These are phyloP conservation scores for Trissoscelio sp. DNA, from an alignment of 2,888 invertebrate species.

Conservation along the genomic window DNA sequence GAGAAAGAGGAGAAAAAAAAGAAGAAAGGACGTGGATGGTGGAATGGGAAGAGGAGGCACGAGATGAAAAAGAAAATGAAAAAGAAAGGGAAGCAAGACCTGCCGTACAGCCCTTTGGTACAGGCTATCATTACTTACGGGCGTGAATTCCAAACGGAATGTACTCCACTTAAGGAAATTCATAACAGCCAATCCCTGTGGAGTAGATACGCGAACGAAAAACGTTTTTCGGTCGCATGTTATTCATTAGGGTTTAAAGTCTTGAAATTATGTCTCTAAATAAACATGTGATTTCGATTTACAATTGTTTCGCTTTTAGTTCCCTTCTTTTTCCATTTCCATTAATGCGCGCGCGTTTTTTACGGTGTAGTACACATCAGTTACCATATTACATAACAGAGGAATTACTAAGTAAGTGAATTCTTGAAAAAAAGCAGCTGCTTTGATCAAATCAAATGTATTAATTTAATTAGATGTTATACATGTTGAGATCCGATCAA, in stretches of 20 bases:
- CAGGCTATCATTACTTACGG: conserved; percentile 68
- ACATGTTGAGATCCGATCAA: neutral
- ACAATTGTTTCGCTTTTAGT: conserved; percentile 4
- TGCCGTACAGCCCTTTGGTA: conserved; percentile 62
- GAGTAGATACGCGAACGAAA: conserved; percentile 38
- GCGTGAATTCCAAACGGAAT: conserved; percentile 68
- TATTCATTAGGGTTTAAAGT: conserved; percentile 39
- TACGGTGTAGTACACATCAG: neutral
- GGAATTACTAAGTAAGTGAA: neutral
- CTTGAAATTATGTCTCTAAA: conserved; percentile 7
- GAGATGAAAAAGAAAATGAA: conserved; percentile 62
- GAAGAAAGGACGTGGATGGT: conserved; percentile 12
- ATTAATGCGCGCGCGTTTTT: conserved; percentile 5
- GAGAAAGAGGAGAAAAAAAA: conserved; percentile 13
- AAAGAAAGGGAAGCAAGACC: conserved; percentile 58
- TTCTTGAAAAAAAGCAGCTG: neutral
- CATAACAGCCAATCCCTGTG: conserved; percentile 55
- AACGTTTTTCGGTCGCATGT: conserved; percentile 22
- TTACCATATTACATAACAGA: conserved; percentile 13
- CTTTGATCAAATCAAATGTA: conserved; percentile 1
- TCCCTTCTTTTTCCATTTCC: neutral
- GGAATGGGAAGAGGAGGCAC: conserved; percentile 48
- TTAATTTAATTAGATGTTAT: neutral
- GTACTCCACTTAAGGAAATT: conserved; percentile 67
- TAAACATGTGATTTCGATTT: conserved; percentile 22